A percentile compares a stretch with the other conserved stretches of the same genome.
These are phyloP conservation scores for Argynnis bischoffii DNA, from an alignment of 2,888 invertebrate genomes.

Conservation along the genomic window DNA sequence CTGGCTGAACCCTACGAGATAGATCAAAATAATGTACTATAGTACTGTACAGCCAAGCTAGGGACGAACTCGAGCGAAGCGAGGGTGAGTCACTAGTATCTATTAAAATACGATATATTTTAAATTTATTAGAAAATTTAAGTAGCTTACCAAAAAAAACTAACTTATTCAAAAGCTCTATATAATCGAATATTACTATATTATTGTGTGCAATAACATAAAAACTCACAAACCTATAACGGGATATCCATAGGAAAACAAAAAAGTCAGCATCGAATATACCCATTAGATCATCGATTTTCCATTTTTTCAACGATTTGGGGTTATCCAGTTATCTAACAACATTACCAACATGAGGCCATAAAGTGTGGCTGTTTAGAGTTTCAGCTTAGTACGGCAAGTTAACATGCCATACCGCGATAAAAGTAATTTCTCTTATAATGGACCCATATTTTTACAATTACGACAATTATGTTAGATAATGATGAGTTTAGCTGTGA, in stretches of 20 bases:
- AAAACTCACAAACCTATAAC: too few relatives aligned
- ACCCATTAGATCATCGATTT: slow-evolving; percentile 27
- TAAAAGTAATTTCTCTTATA: slow-evolving; percentile 47
- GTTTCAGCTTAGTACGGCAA: slow-evolving; percentile 43
- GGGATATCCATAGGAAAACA: not conserved
- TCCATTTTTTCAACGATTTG: slow-evolving; percentile 28
- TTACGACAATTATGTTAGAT: slow-evolving; percentile 11
- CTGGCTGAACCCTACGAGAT: too few relatives aligned
- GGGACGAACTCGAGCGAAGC: too few relatives aligned
- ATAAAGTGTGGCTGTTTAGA: slow-evolving; percentile 32
- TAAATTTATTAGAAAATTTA: too few relatives aligned
- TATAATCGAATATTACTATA: too few relatives aligned
- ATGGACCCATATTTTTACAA: slow-evolving; percentile 37
- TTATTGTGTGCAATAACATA: too few relatives aligned
- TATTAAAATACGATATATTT: too few relatives aligned
- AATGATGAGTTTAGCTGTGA: not conserved
- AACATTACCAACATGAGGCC: slow-evolving; percentile 25
- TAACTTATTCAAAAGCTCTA: too few relatives aligned
- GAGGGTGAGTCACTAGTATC: too few relatives aligned
- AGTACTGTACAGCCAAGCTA: too few relatives aligned
- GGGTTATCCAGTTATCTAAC: slow-evolving; percentile 32
- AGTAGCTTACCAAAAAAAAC: too few relatives aligned
- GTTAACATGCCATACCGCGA: slow-evolving; percentile 53
- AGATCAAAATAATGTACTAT: too few relatives aligned
- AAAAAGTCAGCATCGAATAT: slow-evolving; percentile 11